These are phyloP conservation scores for Ctenomys sociabilis DNA, from an alignment of 2,113 vertebrate genomes.

Conservation along the genomic window DNA sequence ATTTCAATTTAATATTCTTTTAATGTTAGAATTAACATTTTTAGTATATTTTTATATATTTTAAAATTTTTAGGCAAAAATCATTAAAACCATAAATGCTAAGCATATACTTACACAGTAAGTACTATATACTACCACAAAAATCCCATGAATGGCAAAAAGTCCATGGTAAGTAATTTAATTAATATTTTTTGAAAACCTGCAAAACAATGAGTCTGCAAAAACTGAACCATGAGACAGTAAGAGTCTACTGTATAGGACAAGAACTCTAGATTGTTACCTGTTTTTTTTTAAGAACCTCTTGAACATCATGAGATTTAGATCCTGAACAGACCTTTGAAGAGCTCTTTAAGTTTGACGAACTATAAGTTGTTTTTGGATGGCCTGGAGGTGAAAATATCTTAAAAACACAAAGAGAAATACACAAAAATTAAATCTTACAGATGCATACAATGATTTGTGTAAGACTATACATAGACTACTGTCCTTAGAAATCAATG, in stretches of 20 bases:
- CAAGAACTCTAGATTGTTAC: constrained; percentile 78
- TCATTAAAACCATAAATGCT: too few species aligned
- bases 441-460: not conserved
- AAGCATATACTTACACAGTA: too few species aligned
- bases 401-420: constrained; percentile 77
- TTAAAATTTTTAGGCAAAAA: too few species aligned
- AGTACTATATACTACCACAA: too few species aligned
- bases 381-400: constrained; percentile 85
- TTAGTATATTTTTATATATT: too few species aligned
- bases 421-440: constrained; percentile 11
- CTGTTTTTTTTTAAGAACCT: constrained; percentile 97
- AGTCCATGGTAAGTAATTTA: too few species aligned
- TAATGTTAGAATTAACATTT: too few species aligned
- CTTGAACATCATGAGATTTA: constrained; percentile 94
- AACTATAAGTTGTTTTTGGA: constrained; percentile 91
- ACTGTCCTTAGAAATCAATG: not conserved
- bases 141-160: too few species aligned
- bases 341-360: constrained; percentile 88
- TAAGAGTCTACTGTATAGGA: not conserved
- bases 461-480: not conserved
- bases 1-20: too few species aligned
- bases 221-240: too few species aligned
- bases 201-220: too few species aligned
- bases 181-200: too few species aligned
- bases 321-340: constrained; percentile 90